Percentiles rank a stretch among this genome's conserved stretches.
phyloP scores from a whole-genome alignment of 2,888 invertebrate species.

The Heliconius sara region DNA sequence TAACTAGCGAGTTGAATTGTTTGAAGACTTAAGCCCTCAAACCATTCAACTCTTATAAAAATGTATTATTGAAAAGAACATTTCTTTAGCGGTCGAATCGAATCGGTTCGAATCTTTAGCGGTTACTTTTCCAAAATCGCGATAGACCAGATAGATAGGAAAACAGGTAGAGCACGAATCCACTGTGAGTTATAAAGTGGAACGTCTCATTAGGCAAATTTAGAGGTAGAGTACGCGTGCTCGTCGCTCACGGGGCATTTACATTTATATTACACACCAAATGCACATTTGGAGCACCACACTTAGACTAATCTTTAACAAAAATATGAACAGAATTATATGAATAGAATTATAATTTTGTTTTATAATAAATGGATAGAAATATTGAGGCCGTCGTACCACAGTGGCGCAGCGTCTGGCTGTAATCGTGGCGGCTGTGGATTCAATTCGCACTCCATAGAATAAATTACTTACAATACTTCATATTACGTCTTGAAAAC shows the following conservation, averaged over 20 bases:
- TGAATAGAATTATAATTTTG: not conserved
- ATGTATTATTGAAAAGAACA: too few species aligned
- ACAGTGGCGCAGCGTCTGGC: too few species aligned
- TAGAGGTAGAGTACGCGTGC: not conserved
- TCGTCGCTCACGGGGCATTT: constrained; percentile 7
- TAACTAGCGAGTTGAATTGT: too few species aligned
- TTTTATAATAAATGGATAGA: not conserved
- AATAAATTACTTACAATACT: not conserved
- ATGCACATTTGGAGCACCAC: not conserved
- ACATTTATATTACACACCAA: constrained; percentile 10
- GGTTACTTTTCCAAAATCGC: not conserved
- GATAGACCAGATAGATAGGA: not conserved
- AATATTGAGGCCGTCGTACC: not conserved
- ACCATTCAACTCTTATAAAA: too few species aligned
- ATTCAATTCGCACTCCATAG: not conserved
- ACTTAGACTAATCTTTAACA: not conserved
- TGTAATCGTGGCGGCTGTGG: not conserved
- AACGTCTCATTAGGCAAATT: not conserved
- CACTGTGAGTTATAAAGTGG: not conserved
- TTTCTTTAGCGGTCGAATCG: too few species aligned
- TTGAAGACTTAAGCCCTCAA: too few species aligned
- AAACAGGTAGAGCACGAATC: too few species aligned
- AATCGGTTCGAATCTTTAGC: not conserved
- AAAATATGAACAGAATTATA: not conserved
- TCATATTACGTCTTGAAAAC: too few species aligned